Base-by-base conservation (phyloP, 1,140 invertebrate genomes). In the Rhyacophila brunnea region DNA sequence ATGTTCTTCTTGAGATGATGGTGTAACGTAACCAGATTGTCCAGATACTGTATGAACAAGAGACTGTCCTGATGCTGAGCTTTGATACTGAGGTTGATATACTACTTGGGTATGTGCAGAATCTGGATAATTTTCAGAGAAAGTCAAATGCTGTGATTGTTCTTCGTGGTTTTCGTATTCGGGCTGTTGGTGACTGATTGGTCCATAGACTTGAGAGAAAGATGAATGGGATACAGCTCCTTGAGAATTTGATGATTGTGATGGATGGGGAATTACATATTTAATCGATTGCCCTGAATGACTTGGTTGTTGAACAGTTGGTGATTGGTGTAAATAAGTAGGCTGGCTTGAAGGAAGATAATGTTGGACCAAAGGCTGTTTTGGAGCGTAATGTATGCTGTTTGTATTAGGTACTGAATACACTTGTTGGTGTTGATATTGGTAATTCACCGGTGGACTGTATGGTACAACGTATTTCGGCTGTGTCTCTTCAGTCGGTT, bases 401-500 rank as follows among this genome's bases (percentile, higher is more conserved):
- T 17, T 20, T 13, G 20, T 11, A 44, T 44, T 20, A 14, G 17
- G 17, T 6, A 20, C 15, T 48, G 34, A 15, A 15, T 20, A 32
- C 13, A 14, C 23, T 15, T 20, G n/a, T 20, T 61, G 1, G 48
- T 57, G 60, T 46, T 58, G 60, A 38, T 32, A 53, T 15, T 45
- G 32, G 11, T 54, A 64, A 32, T 77, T 70, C 11, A 71, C 62
- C 5, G 35, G 50, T 17, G 9, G 43, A 10, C 72, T 63, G 4
- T 74, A 42, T n/a, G 15, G 71, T 55, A 43, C 23, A 45, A 75
- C 76, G 28, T 77, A 72, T 56, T 71, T 68, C 38, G 67, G 64
- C 23, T 42, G 50, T 43, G 40, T 36, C 0, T 43, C 36, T 14
- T 11, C 11, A 28, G 19, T 23, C 13, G 52, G 11, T 45, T 45